Conservation (phyloP, 2,113 vertebrate species). For the Neodon shergylaensis region DNA sequence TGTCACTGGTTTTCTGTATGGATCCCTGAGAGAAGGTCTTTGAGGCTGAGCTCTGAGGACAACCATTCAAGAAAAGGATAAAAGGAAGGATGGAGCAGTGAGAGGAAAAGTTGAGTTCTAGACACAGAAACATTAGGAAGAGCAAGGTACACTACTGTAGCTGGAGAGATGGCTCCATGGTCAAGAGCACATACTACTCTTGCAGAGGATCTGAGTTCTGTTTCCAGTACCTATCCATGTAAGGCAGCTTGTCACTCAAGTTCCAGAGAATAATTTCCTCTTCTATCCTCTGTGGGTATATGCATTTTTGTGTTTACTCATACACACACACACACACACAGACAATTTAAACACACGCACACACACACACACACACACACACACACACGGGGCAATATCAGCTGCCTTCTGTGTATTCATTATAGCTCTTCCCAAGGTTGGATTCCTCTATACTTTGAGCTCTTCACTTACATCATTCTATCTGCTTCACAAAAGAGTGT, state of each 20-base stretch:
- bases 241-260: background rate
- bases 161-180: background rate
- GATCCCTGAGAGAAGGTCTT: background rate
- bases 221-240: background rate
- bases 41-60: background rate
- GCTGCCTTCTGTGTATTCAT: background rate
- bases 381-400: too few species aligned
- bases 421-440: background rate
- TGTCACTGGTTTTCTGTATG: background rate
- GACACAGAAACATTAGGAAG: background rate
- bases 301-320: background rate
- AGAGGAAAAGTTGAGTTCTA: background rate
- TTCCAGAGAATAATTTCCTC: background rate
- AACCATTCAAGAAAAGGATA: too few species aligned
- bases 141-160: background rate
- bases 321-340: too few species aligned
- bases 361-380: too few species aligned
- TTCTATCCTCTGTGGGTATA: background rate
- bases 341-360: too few species aligned
- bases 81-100: background rate
- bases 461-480: rapidly evolving
- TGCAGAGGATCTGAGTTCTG: too few species aligned
- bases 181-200: too few species aligned
- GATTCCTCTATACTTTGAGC: background rate
- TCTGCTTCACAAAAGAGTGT: background rate